Percentiles rank a stretch among this genome's conserved stretches.
phyloP scores from a whole-genome alignment of 2,113 vertebrate species.

The Chlorodrepanis virens region DNA sequence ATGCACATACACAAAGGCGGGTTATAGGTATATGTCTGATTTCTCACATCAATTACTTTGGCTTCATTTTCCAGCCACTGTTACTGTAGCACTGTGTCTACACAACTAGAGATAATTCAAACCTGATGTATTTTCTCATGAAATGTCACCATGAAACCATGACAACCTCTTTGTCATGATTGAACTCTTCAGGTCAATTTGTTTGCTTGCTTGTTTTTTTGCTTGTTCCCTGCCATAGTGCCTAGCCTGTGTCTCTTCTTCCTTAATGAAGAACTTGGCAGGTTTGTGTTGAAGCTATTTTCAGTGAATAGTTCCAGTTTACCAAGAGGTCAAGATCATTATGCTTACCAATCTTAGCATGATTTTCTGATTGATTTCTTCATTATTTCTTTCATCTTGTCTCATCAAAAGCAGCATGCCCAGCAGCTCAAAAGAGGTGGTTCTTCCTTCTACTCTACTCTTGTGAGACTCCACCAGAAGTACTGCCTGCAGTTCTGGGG shows the following conservation, averaged over 20 bases:
- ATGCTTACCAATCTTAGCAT: background rate
- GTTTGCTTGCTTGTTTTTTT: background rate
- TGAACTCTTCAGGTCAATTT: background rate
- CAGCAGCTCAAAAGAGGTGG: background rate
- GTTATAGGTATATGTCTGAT: background rate
- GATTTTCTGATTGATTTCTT: background rate
- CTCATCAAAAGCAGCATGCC: background rate
- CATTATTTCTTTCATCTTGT: background rate
- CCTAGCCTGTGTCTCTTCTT: background rate
- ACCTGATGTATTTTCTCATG: background rate
- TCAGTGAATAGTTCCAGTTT: background rate
- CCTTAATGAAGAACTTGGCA: background rate
- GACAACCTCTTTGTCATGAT: background rate
- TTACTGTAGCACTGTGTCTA: background rate
- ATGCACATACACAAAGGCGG: accelerated
- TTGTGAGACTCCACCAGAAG: background rate
- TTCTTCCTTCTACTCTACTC: background rate
- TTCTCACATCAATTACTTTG: background rate
- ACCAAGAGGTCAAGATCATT: background rate
- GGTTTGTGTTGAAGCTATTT: background rate
- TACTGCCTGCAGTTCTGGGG: background rate
- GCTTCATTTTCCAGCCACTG: background rate
- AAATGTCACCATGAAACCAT: background rate
- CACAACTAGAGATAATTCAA: background rate
- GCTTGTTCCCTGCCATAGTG: background rate